Base-by-base conservation (phyloP, 2,888 invertebrate species). In the Lamproptera curius region DNA sequence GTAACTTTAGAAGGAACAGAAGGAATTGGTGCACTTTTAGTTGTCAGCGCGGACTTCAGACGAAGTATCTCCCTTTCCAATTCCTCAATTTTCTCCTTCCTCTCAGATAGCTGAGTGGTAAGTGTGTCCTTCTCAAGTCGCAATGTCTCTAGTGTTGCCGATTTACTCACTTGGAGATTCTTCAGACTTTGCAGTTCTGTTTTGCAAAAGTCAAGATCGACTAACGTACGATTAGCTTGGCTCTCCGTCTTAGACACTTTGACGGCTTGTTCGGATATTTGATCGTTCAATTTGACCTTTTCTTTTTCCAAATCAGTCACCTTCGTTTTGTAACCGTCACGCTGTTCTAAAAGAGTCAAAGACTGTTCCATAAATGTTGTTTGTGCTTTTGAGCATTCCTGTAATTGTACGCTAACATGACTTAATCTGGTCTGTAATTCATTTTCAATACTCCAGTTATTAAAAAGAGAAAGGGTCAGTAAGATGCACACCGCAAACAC, bases 171-270 rank as follows among this genome's bases (percentile, higher is more conserved):
- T 66, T 87, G 86, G n/a, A 88, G 65, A 55, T 84, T 86, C 55
- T 87, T 83, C 37, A 86, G 60, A 6, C 87, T 88, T 41, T 84
- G 79, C 39, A 88, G 57, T 53, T 88, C 88, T 16, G 86, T 81
- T 54, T 78, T 83, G 58, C 88, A 88, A 31, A 83, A 55, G 46
- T 84, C 79, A 1, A 80, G 72, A 44, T 86, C 84, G 3, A 78
- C 73, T 36, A 74, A 62, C 0, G 85, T 82, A 33, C 75, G 71
- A 54, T 87, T 87, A 2, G 73, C 71, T 61, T 77, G 75, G n/a
- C 65, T 71, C 50, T 85, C 81, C 0, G 76, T 65, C 56, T 79
- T 81, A 4, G 69, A 58, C 11, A 75, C 58, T 58, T 76, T 81
- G 47, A 54, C 69, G 49, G 70, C 78, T 44, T 60, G 71, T 2